Conservation (phyloP, 2,888 invertebrate species). For the Trichopria drosophilae region DNA sequence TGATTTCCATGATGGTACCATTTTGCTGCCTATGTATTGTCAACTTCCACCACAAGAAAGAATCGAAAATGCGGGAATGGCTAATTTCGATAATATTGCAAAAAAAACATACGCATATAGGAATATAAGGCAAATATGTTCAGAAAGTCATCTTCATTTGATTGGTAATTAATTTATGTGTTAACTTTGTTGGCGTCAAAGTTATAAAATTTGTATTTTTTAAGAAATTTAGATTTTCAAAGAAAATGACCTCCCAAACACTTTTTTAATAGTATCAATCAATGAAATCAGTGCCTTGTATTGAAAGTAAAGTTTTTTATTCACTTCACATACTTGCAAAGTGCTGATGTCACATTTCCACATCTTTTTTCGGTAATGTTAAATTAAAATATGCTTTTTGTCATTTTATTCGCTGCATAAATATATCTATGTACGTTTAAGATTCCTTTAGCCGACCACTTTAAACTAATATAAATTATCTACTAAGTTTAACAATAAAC, state of each 20-base stretch:
- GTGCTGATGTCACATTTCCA: conserved; percentile 53
- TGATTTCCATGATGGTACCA: too few relatives aligned
- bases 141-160: conserved; percentile 55
- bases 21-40: too few relatives aligned
- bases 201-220: neutral
- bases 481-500: too few relatives aligned
- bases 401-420: conserved; percentile 30
- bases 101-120: conserved; percentile 45
- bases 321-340: conserved; percentile 56
- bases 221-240: conserved; percentile 27
- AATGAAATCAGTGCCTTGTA: conserved; percentile 56
- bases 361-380: too few relatives aligned
- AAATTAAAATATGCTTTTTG: conserved; percentile 23
- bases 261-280: conserved; percentile 51
- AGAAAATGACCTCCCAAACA: conserved; percentile 58
- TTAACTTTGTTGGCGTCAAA: neutral
- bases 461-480: too few relatives aligned
- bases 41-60: too few relatives aligned
- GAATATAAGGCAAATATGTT: conserved; percentile 57
- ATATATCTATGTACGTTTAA: too few relatives aligned
- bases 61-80: too few relatives aligned
- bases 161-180: conserved; percentile 20
- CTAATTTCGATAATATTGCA: conserved; percentile 11
- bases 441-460: too few relatives aligned
- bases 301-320: conserved; percentile 56